phyloP scores from a whole-genome alignment of 2,888 invertebrate species.

The Tetranychus truncatus region DNA sequence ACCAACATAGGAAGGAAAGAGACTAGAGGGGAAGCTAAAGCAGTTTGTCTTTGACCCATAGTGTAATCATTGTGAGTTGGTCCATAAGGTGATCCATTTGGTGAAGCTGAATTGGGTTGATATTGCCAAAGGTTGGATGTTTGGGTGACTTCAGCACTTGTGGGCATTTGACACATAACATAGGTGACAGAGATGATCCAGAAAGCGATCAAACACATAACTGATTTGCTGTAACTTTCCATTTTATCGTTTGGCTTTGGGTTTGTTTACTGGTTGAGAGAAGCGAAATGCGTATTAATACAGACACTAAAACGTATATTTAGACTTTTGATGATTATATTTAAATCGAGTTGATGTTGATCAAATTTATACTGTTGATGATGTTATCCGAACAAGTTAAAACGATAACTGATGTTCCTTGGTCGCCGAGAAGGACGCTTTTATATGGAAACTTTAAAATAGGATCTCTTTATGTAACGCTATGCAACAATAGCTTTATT shows the following conservation, averaged over 20 bases:
- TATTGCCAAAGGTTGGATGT: conserved; percentile 3
- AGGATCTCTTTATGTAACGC: background rate
- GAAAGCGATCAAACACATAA: background rate
- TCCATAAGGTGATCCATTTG: conserved; percentile 8
- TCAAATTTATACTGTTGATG: background rate
- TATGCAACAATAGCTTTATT: background rate
- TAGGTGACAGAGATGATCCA: background rate
- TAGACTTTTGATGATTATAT: no score
- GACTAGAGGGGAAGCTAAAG: conserved; percentile 10
- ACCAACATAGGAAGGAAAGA: conserved; percentile 15
- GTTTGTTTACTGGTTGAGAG: background rate
- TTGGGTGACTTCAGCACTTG: background rate
- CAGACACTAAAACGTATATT: no score
- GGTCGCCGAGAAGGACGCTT: background rate
- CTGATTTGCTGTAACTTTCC: background rate
- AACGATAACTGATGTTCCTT: background rate
- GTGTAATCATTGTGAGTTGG: background rate
- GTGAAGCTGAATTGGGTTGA: conserved; percentile 1
- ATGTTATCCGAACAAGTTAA: background rate
- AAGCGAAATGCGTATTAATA: background rate
- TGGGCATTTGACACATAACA: background rate
- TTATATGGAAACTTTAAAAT: background rate
- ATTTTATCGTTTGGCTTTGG: background rate
- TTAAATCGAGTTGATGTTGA: background rate
- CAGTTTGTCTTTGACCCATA: conserved; percentile 15